Evolutionary conservation across 2,888 invertebrate genomes (phyloP).

Genomic region (Netelia inedita): DNA sequence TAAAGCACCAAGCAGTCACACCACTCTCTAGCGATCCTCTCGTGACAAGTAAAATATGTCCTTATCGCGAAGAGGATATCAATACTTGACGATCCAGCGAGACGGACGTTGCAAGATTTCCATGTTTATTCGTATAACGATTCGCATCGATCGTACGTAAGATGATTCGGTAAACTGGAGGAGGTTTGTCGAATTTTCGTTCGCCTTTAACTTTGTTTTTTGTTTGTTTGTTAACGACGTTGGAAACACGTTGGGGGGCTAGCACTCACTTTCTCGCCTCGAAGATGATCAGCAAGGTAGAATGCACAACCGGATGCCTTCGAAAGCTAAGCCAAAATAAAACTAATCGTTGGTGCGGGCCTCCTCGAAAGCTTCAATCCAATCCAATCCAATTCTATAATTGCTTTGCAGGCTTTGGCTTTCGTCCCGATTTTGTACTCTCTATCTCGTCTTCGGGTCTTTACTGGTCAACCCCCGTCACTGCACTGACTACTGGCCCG

Average conservation of each 20-base stretch:
- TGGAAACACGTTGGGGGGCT: constrained; percentile 40
- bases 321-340: constrained; percentile 84
- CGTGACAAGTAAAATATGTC: not conserved
- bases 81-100: not conserved
- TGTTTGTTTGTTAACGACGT: constrained; percentile 61
- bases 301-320: constrained; percentile 84
- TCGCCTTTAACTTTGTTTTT: constrained; percentile 20
- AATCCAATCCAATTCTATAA: constrained; percentile 83
- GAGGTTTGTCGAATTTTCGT: constrained; percentile 2
- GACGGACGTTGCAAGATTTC: not conserved
- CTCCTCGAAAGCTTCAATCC: constrained; percentile 79
- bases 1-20: too few relatives aligned
- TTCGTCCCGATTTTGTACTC: constrained; percentile 80
- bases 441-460: constrained; percentile 68
- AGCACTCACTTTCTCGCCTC: constrained; percentile 79
- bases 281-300: constrained; percentile 74
- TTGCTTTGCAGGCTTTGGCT: constrained; percentile 83
- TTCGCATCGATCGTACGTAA: not conserved
- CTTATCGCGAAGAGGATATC: not conserved
- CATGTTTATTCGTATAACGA: not conserved
- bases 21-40: too few relatives aligned
- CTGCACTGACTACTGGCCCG: constrained; percentile 76
- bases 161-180: not conserved
- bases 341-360: constrained; percentile 80
- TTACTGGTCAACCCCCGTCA: constrained; percentile 77